Base-by-base conservation (phyloP, 2,888 invertebrate genomes). In the Cyrtodaria siliqua region DNA sequence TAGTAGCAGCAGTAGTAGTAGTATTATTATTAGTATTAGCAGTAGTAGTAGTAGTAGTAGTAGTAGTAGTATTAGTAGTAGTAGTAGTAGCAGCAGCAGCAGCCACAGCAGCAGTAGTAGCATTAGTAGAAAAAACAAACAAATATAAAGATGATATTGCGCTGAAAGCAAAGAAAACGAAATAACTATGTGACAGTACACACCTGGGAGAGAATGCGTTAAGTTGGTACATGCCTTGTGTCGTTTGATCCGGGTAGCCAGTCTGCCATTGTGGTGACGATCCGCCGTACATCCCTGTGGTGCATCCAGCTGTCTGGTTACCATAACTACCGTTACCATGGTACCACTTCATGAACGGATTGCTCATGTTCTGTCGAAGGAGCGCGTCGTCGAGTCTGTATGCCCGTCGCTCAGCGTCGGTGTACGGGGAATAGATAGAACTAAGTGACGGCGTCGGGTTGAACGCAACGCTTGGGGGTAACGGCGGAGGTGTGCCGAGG, bases 321-420 rank as follows among this genome's bases (percentile, higher is more conserved):
- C 85, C 79, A 50, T 86, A 79, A 18, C 82, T 77, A 57, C 83
- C 83, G 57, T 84, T 83, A 18, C 85, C 85, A 61, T 87, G 88
- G 78, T 89, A 90, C 89, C 89, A 90, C 61, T 90, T 89, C 80
- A 89, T 84, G 67, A 90, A 90, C 2, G 89, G 90, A 78, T 88
- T 89, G 85, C 85, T 87, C 85, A 90, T 88, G 59, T 87, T 89
- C 70, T 90, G 90, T 26, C 89, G 72, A n/a, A 90, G 74, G 4
- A 90, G 76, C 4, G 89, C 90, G 59, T 90, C 90, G 64, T 90
- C 90, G 23, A 90, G 86, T 69, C 89, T 78, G 60, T 90, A 90
- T 0, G 90, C 90, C 24, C 89, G 74, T 4, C 90, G 71, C 70
- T 90, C 90, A 0, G 90, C 90, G 27, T 90, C 90, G 2, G 89